Conservation (phyloP, 2,888 invertebrate genomes). For the Bimastos eiseni region DNA sequence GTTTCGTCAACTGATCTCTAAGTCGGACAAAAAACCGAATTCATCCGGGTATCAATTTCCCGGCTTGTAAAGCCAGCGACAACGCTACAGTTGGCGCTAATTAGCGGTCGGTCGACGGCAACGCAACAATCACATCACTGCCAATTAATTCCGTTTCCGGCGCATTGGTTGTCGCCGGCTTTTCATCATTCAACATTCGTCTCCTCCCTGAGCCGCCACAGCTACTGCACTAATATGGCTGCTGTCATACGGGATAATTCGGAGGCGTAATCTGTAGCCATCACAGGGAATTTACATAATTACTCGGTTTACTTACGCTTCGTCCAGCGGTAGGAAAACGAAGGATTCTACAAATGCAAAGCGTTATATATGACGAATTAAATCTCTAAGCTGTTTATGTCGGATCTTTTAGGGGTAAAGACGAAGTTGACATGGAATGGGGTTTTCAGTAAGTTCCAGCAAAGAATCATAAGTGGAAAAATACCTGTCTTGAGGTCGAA, state of each 20-base stretch:
- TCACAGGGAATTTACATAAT: neutral
- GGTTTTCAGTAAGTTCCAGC: neutral
- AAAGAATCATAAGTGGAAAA: neutral
- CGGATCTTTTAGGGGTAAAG: neutral
- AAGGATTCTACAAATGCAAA: neutral
- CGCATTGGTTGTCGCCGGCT: neutral
- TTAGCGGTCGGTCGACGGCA: neutral
- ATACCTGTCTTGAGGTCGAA: constrained; percentile 19
- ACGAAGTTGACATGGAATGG: too few species aligned
- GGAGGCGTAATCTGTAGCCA: neutral
- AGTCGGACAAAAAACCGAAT: neutral
- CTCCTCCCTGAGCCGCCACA: neutral
- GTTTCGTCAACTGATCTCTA: neutral
- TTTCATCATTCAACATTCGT: neutral
- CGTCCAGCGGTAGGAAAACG: neutral
- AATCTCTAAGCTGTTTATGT: neutral
- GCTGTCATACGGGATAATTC: neutral
- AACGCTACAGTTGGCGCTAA: neutral
- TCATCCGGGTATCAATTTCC: constrained; percentile 6
- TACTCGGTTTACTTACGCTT: neutral
- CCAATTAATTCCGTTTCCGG: constrained; percentile 8
- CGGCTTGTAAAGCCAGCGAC: constrained; percentile 13
- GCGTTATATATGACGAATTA: neutral
- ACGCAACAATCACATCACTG: constrained; percentile 24
- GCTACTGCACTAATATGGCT: neutral